phyloP scores from a whole-genome alignment of 1,140 invertebrate genomes.

The Ladona fulva region DNA sequence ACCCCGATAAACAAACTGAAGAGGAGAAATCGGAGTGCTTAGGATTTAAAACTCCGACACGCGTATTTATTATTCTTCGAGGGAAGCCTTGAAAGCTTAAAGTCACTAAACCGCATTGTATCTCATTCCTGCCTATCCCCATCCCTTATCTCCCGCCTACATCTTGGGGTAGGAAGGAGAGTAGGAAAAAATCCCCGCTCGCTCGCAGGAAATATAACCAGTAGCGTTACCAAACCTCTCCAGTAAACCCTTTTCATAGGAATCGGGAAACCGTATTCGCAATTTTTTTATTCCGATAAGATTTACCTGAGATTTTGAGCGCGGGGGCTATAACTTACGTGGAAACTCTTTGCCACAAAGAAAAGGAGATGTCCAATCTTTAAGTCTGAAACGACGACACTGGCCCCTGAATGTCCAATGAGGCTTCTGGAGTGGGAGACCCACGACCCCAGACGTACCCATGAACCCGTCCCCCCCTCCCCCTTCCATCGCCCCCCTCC shows the following conservation, averaged over 20 bases:
- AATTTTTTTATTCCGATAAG: not conserved
- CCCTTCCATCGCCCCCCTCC: slow-evolving; percentile 28
- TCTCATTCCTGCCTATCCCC: too few species aligned
- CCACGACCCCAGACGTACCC: slow-evolving; percentile 25
- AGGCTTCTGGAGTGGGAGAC: slow-evolving; percentile 18
- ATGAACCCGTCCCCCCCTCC: slow-evolving; percentile 32
- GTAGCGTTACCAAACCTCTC: not conserved
- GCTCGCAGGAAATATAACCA: not conserved
- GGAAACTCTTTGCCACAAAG: not conserved
- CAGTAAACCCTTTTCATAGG: not conserved
- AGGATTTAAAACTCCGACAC: too few species aligned
- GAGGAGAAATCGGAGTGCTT: too few species aligned
- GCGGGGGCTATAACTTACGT: not conserved
- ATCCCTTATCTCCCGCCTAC: too few species aligned
- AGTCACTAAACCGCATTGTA: too few species aligned
- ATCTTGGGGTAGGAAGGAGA: too few species aligned
- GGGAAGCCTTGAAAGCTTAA: too few species aligned
- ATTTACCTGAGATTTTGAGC: not conserved
- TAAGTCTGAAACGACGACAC: not conserved
- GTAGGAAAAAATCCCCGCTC: not conserved
- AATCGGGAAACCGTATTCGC: not conserved
- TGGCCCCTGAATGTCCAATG: slow-evolving; percentile 6
- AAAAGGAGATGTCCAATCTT: slow-evolving; percentile 6
- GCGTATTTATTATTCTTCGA: too few species aligned
- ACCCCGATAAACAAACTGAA: too few species aligned